Base-by-base conservation (phyloP, 2,797 vertebrate genomes). In the Tachyglossus aculeatus region DNA sequence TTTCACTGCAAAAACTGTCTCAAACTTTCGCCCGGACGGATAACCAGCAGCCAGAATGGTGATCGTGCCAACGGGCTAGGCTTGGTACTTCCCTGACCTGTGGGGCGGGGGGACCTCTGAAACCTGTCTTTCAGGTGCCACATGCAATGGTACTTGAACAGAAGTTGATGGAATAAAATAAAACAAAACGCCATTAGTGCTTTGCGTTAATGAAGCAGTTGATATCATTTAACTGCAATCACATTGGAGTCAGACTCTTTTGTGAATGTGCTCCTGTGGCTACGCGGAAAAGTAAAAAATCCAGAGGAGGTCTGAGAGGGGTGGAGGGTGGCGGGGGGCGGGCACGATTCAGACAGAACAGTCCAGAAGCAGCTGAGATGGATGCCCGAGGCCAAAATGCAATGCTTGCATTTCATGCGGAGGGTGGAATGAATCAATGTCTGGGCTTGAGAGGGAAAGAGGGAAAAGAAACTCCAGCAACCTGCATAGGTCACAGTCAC, bases 401-500 rank as follows among this genome's bases (percentile, higher is more conserved):
- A 75, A 83, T 60, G 50, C 12, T 67, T 88, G 78, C 79, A 41
- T 70, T 68, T 83, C 93, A 94, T 94, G 93, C 93, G 72, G 74
- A 66, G 85, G 11, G 77, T 5, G 21, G 86, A 79, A 89, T 90
- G 92, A 84, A 74, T 67, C 60, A 59, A 89, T 71, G 86, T 74
- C 77, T 84, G 65, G 59, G 85, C 70, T 83, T 88, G 69, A 85
- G 88, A 81, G 73, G 55, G 67, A 86, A 63, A 80, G 88, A 63
- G 91, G 86, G 91, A 83, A 86, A 89, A 93, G 93, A 93, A 90
- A 91, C 62, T 92, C 92, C 91, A 94, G 96, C 94, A 94, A 99
- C 97, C 98, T 99, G 98, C 90, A 88, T 94, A 91, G 90, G 93
- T 90, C 94, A 97, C 91, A 75, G 96, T 92, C 91, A 94, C 94